Conservation (phyloP, 2,113 vertebrate species). For the Pagrus major region DNA sequence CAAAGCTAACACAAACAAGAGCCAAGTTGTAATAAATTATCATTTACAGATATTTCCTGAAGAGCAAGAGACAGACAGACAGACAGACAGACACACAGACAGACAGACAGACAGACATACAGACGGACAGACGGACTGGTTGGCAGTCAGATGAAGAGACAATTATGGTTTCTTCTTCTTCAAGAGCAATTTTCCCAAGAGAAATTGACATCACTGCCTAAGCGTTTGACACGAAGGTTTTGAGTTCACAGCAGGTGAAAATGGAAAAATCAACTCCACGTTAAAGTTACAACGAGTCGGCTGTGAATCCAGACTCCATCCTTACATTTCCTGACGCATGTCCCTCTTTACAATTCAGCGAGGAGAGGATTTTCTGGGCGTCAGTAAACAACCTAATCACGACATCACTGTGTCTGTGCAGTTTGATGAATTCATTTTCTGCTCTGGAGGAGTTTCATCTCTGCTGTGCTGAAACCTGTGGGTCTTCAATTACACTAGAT, state of each 20-base stretch:
- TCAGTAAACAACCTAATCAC: slow-evolving; percentile 15
- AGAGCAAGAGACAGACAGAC: no score
- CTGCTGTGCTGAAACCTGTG: not conserved
- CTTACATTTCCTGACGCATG: not conserved
- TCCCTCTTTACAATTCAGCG: slow-evolving; percentile 15
- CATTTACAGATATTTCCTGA: no score
- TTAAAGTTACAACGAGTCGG: not conserved
- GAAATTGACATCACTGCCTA: not conserved
- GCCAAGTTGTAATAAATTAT: no score
- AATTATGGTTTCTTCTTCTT: not conserved
- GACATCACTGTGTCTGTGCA: not conserved
- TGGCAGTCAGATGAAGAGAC: not conserved
- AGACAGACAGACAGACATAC: no score
- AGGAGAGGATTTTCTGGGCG: slow-evolving; percentile 4
- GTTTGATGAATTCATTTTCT: slow-evolving; percentile 33
- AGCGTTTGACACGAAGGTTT: not conserved
- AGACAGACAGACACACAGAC: no score
- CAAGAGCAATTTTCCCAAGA: not conserved
- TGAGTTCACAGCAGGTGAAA: not conserved
- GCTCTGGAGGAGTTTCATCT: slow-evolving; percentile 32
- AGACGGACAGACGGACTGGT: no score
- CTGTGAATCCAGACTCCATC: not conserved
- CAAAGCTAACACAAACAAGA: no score
- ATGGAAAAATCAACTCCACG: not conserved
- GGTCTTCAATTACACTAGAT: not conserved